These are phyloP conservation scores for Ophiodon elongatus DNA, from an alignment of 2,113 vertebrate genomes.

Conservation along the genomic window DNA sequence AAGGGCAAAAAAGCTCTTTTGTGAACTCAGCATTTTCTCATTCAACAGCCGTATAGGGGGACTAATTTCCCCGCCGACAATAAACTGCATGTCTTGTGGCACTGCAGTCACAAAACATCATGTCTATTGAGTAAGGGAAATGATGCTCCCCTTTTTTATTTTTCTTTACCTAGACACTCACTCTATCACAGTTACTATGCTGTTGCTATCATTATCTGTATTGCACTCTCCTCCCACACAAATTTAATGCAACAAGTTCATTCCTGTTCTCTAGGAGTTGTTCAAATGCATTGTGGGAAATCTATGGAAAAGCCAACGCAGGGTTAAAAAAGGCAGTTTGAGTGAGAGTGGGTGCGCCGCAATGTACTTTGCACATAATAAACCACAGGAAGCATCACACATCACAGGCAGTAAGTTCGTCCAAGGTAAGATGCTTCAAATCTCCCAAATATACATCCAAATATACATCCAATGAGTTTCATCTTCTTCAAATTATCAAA, in stretches of 20 bases:
- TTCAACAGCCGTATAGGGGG: background rate
- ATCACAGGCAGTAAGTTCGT: background rate
- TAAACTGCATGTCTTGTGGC: conserved; percentile 12
- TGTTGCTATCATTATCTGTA: conserved; percentile 49
- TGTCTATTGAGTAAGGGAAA: conserved; percentile 18
- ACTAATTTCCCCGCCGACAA: conserved; percentile 10
- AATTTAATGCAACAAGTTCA: conserved; percentile 49
- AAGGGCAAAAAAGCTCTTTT: conserved; percentile 5
- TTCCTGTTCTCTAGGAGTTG: conserved; percentile 34
- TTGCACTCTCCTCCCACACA: conserved; percentile 44
- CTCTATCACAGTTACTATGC: conserved; percentile 24
- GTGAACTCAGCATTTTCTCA: background rate
- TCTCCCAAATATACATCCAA: too few relatives aligned
- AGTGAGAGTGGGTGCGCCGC: background rate
- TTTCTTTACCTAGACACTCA: conserved; percentile 32
- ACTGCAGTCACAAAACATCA: conserved; percentile 9
- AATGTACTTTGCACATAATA: conserved; percentile 1
- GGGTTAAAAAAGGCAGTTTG: background rate
- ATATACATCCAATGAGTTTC: background rate
- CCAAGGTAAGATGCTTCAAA: background rate
- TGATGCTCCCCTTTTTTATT: conserved; percentile 2
- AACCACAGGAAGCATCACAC: background rate
- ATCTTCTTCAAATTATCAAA: conserved; percentile 7
- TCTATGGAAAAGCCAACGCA: conserved; percentile 19
- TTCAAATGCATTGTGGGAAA: conserved; percentile 35